phyloP scores from a whole-genome alignment of 1,140 invertebrate genomes.

The Heliconius congener region DNA sequence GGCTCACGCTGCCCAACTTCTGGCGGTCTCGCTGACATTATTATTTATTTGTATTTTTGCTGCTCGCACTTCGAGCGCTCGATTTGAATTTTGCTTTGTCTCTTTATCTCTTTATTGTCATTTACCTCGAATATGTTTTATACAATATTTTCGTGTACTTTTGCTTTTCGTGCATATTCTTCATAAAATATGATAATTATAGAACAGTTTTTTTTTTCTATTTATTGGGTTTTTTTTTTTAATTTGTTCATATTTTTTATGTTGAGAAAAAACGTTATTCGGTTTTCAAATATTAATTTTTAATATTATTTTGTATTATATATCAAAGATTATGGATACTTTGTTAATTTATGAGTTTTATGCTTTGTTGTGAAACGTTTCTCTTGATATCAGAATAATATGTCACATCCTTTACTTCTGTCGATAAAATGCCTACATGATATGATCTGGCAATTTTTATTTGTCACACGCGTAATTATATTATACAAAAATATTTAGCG shows the following conservation, averaged over 20 bases:
- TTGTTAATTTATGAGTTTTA: conserved; percentile 17
- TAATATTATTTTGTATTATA: not conserved
- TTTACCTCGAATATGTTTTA: conserved; percentile 11
- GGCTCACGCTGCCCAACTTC: conserved; percentile 45
- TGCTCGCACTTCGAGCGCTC: conserved; percentile 21
- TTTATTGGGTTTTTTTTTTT: not conserved
- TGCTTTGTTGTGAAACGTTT: conserved; percentile 37
- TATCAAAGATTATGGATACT: not conserved
- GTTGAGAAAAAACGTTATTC: not conserved
- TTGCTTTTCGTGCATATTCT: not conserved
- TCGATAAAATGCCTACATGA: conserved; percentile 38
- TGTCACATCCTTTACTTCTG: conserved; percentile 45
- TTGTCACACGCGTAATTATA: conserved; percentile 19
- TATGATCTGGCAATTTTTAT: conserved; percentile 49
- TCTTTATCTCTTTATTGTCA: conserved; percentile 21
- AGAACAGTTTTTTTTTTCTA: no score
- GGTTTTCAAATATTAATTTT: not conserved
- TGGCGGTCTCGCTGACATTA: conserved; percentile 44
- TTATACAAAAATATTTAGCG: conserved; percentile 23
- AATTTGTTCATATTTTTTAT: no score
- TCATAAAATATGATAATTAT: no score
- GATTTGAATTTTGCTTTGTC: conserved; percentile 37
- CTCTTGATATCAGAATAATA: conserved; percentile 38
- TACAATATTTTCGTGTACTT: not conserved
- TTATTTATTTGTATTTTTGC: conserved; percentile 42